phyloP scores from a whole-genome alignment of 1,140 invertebrate genomes.

The Aphaenogaster floridana region DNA sequence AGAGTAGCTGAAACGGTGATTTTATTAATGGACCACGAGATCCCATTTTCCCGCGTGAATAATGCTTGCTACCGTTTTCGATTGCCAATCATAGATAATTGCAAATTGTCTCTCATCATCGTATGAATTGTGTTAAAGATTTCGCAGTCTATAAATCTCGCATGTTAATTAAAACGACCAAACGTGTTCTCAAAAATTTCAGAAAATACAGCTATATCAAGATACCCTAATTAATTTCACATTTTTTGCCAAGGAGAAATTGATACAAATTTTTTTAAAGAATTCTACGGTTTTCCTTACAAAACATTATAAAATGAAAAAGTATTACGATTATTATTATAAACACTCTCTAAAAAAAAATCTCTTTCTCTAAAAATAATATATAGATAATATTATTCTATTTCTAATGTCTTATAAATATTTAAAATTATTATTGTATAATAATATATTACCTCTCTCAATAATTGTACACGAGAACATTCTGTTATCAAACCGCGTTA shows the following conservation, averaged over 20 bases:
- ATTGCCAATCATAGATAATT: conserved; percentile 68
- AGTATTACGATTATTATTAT: conserved; percentile 14
- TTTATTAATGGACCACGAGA: conserved; percentile 70
- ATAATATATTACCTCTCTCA: conserved; percentile 5
- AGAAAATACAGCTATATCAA: not conserved
- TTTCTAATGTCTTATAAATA: not conserved
- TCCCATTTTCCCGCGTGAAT: conserved; percentile 66
- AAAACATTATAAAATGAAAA: not conserved
- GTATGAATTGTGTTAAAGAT: conserved; percentile 12
- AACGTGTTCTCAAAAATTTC: not conserved
- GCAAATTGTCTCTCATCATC: conserved; percentile 55
- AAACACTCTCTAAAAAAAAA: not conserved
- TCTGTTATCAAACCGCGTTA: conserved; percentile 13
- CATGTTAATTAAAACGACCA: not conserved
- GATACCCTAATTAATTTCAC: not conserved
- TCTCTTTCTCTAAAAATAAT: not conserved
- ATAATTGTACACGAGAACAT: not conserved
- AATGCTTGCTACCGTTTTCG: conserved; percentile 61
- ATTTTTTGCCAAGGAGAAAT: not conserved
- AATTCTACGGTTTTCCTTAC: not conserved
- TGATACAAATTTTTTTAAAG: not conserved
- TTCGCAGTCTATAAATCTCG: not conserved
- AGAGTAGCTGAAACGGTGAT: conserved; percentile 65
- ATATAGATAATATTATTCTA: not conserved
- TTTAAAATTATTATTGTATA: not conserved